phyloP scores from a whole-genome alignment of 2,888 invertebrate genomes.

The Drosophila dives region DNA sequence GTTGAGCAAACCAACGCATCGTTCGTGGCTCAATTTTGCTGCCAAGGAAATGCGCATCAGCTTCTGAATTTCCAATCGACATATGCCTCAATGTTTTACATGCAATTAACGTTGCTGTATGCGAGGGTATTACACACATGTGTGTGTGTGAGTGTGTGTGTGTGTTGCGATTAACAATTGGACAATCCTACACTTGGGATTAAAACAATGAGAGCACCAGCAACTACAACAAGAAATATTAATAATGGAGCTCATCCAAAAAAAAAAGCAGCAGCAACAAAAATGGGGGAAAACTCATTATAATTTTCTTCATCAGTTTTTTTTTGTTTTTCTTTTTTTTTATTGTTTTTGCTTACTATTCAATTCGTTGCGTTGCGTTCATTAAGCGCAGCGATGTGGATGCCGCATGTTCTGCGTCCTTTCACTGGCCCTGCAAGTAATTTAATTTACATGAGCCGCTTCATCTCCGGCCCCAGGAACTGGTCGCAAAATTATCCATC shows the following conservation, averaged over 20 bases:
- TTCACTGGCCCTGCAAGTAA: constrained; percentile 40
- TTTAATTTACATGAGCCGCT: constrained; percentile 69
- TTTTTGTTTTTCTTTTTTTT: constrained; percentile 24
- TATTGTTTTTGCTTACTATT: constrained; percentile 50
- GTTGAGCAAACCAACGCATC: constrained; percentile 39
- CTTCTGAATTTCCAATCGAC: constrained; percentile 35
- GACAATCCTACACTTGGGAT: constrained; percentile 21
- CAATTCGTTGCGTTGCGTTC: constrained; percentile 45
- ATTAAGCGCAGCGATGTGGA: constrained; percentile 42
- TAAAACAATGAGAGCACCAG: constrained; percentile 26
- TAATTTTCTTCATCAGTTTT: constrained; percentile 58
- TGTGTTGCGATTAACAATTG: constrained; percentile 22
- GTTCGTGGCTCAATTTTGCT: constrained; percentile 13
- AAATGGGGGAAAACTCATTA: constrained; percentile 61
- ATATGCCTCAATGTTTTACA: constrained; percentile 57
- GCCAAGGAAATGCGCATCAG: constrained; percentile 60
- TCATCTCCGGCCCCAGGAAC: constrained; percentile 32
- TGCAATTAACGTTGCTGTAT: constrained; percentile 65
- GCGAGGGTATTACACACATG: constrained; percentile 11
- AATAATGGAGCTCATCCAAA: constrained; percentile 16
- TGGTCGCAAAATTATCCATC: constrained; percentile 50
- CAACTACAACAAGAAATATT: constrained; percentile 5
- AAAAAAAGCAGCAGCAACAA: constrained; percentile 26
- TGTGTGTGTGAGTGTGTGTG: background rate
- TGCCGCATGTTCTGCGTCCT: constrained; percentile 12